Base-by-base conservation (phyloP, 2,888 invertebrate species). In the Pachycephus smyrnensis region DNA sequence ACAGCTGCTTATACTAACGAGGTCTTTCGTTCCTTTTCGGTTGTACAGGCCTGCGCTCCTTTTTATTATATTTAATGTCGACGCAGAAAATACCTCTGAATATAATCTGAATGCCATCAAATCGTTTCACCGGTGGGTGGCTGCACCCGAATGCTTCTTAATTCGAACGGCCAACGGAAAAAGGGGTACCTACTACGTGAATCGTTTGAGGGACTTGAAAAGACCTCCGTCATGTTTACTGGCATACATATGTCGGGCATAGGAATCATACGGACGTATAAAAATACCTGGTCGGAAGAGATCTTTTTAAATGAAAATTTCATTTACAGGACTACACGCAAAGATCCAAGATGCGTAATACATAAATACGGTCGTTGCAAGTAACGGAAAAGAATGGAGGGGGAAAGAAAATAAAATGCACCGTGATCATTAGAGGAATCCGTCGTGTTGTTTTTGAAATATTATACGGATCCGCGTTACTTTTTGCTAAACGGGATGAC, bases 41-140 rank as follows among this genome's bases (percentile, higher is more conserved):
- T n/a, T 33, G 31, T 33, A 23, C 32, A 23, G 4, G 71, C 71
- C 31, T 33, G 12, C 31, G 31, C 12, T 12, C 71, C 71, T 71
- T 32, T 15, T 31, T 33, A n/a, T 68, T 33, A 55, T 55, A 55
- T 55, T 55, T 23, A 55, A 23, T 71, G 33, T 71, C 31, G 33
- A 71, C 71, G 71, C 71, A 32, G 71, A 71, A 71, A 71, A 31
- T 31, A 71, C 69, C 82, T 75, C 81, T 84, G 82, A 86, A 85
- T 83, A 86, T 86, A 88, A 89, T 89, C 87, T 85, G 86, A 87
- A 88, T 88, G 86, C 83, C 83, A 87, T 88, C 85, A 80, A 79
- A 76, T 80, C 80, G 80, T 82, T 83, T 83, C 78, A 80, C 76
- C 80, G 83, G 88, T 87, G 88, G 89, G 88, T 88, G 88, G 87